Base-by-base conservation (phyloP, 2,113 vertebrate genomes). In the Rhea pennata region DNA sequence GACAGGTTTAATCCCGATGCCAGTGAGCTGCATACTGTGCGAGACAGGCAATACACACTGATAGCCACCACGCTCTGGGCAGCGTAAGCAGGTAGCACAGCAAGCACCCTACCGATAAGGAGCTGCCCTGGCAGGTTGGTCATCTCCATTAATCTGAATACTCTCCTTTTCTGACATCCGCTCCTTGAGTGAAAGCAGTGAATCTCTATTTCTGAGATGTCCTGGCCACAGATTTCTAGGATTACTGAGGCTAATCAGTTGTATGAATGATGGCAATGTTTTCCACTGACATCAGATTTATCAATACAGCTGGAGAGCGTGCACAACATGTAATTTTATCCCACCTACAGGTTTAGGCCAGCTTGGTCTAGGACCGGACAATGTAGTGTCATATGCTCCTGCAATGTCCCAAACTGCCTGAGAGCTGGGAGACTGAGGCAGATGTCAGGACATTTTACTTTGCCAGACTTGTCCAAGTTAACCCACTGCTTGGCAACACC, bases 1-100 rank as follows among this genome's bases (percentile, higher is more conserved):
- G 23, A 15, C 9, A 16, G 31, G 13, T 62, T 22, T 69, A 14
- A n/a, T 48, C 44, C 31, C 31, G 44, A 15, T n/a, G 16, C 33
- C 16, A 33, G 3, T 0, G 0, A 11, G 16, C 39, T 40, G 12
- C 15, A 5, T 24, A 16, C 3, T 0, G 24, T n/a, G 15, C 3
- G 2, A 5, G 19, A 19, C 1, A 10, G 2, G 26, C 40, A 29
- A 1, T n/a, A n/a, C 12, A 36, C 39, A 40, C 59, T n/a, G 71
- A 5, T n/a, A 39, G 36, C 19, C 50, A 2, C 33, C 1, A 3
- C 20, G 50, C 56, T 69, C 13, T 2, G n/a, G n/a, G n/a, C n/a
- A n/a, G n/a, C n/a, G n/a, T n/a, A n/a, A n/a, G n/a, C n/a, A n/a
- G n/a, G n/a, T n/a, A n/a, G n/a, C n/a, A n/a, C n/a, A n/a, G n/a